Evolutionary conservation across 2,888 invertebrate species (phyloP).

Genomic region (Latheticus oryzae): DNA sequence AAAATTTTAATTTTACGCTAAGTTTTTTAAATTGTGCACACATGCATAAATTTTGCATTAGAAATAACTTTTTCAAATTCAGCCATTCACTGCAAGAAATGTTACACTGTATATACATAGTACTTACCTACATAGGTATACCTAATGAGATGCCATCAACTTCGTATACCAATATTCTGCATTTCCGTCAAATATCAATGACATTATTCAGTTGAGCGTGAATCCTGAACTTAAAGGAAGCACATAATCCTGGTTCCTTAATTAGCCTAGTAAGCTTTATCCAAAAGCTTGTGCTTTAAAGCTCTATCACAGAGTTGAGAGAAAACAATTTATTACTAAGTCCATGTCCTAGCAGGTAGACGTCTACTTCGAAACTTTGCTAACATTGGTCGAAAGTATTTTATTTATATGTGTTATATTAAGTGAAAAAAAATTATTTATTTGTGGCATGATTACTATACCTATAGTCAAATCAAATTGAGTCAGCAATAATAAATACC

Average conservation of each 20-base stretch:
- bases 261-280: slow-evolving; percentile 46
- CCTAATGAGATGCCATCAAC: too few relatives aligned
- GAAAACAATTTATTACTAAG: slow-evolving; percentile 41
- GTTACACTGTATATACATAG: too few relatives aligned
- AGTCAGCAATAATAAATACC: too few relatives aligned
- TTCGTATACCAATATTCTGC: slow-evolving; percentile 27
- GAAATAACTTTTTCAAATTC: too few relatives aligned
- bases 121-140: too few relatives aligned
- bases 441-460: slow-evolving; percentile 25
- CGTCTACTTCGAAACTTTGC: slow-evolving; percentile 23
- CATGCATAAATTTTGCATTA: too few relatives aligned
- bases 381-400: slow-evolving; percentile 26
- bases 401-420: slow-evolving; percentile 14
- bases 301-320: slow-evolving; percentile 41
- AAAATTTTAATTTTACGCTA: too few relatives aligned
- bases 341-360: slow-evolving; percentile 25
- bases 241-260: slow-evolving; percentile 46
- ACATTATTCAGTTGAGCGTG: slow-evolving; percentile 45
- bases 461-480: too few relatives aligned
- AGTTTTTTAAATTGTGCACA: too few relatives aligned
- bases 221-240: slow-evolving; percentile 44
- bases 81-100: too few relatives aligned
- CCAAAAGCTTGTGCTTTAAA: slow-evolving; percentile 42
- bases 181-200: slow-evolving; percentile 48
- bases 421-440: slow-evolving; percentile 16